These are phyloP conservation scores for Avahi laniger DNA, from an alignment of 2,797 vertebrate species.

Conservation along the genomic window DNA sequence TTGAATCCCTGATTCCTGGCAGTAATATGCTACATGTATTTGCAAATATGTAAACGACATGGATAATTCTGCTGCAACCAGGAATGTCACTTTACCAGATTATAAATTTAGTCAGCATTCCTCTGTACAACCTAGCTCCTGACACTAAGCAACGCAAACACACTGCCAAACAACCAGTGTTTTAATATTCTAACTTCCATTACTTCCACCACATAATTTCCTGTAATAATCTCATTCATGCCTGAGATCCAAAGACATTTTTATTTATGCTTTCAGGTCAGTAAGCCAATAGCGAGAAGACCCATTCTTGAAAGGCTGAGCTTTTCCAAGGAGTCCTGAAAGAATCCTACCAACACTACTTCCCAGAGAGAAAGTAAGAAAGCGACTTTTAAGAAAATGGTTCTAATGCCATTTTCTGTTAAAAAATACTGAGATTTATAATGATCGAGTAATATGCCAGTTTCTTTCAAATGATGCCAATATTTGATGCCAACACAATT, in stretches of 20 bases:
- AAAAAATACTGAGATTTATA: constrained; percentile 60
- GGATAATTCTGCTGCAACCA: background rate
- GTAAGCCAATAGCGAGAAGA: constrained; percentile 13
- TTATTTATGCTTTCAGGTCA: background rate
- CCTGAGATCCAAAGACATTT: constrained; percentile 13
- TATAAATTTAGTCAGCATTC: constrained; percentile 37
- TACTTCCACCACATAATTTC: constrained; percentile 67
- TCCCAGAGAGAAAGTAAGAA: background rate
- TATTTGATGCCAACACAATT: constrained; percentile 67
- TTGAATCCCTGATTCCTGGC: background rate
- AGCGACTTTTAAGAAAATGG: constrained; percentile 30
- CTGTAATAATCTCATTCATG: constrained; percentile 55
- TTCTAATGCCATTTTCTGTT: constrained; percentile 58
- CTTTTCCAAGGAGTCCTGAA: background rate
- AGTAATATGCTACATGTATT: background rate
- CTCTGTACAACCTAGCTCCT: background rate
- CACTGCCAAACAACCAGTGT: constrained; percentile 8
- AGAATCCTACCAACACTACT: background rate
- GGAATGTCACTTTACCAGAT: background rate
- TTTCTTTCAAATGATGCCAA: constrained; percentile 66
- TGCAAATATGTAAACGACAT: background rate
- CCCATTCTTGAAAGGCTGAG: background rate
- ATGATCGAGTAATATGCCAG: constrained; percentile 58
- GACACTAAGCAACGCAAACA: constrained; percentile 60
- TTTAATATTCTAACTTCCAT: constrained; percentile 32